Evolutionary conservation across 2,888 invertebrate species (phyloP).

Genomic region (Myathropa florea): DNA sequence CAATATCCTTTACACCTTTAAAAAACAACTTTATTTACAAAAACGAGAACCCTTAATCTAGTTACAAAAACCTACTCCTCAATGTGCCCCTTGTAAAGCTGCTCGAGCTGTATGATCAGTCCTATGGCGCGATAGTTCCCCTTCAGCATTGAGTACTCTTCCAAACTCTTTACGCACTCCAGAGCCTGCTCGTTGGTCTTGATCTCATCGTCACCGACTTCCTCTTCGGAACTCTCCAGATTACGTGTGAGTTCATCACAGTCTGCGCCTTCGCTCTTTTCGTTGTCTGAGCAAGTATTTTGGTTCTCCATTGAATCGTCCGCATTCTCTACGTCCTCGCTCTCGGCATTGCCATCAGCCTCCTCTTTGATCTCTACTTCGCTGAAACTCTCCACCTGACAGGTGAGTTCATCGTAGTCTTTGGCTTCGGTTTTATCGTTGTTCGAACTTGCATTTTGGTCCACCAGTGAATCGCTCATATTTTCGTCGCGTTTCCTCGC

Average conservation of each 20-base stretch:
- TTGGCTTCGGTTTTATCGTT: constrained; percentile 23
- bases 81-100: constrained; percentile 73
- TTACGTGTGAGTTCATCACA: not conserved
- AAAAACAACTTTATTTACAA: not conserved
- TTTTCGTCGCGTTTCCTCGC: not conserved
- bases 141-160: constrained; percentile 77
- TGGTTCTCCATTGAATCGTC: no score
- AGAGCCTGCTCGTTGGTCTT: constrained; percentile 75
- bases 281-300: constrained; percentile 42
- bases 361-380: not conserved
- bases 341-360: no score
- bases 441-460: constrained; percentile 10
- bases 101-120: constrained; percentile 76
- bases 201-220: not conserved
- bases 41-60: not conserved
- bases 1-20: not conserved
- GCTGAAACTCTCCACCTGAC: constrained; percentile 6
- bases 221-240: constrained; percentile 7
- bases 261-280: constrained; percentile 14
- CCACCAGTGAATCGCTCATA: not conserved
- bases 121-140: constrained; percentile 79
- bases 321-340: no score
- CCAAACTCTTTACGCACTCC: constrained; percentile 76
- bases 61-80: constrained; percentile 22
- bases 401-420: constrained; percentile 1